Evolutionary conservation across 2,113 vertebrate species (phyloP).

Genomic region (Polypterus senegalus): DNA sequence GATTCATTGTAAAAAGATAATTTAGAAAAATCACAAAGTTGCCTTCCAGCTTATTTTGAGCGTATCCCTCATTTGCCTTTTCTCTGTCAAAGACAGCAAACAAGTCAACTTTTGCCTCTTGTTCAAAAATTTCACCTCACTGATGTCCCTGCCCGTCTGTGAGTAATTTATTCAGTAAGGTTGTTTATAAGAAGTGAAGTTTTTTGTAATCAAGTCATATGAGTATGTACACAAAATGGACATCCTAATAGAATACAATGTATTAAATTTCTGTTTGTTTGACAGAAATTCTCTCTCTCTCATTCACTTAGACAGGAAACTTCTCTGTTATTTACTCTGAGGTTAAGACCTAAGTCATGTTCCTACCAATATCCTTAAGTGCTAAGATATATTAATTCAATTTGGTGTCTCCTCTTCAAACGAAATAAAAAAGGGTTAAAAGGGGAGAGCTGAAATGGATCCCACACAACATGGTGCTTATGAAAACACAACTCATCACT

Average conservation of each 20-base stretch:
- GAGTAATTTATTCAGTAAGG: conserved; percentile 75
- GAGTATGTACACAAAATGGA: conserved; percentile 88
- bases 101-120: conserved; percentile 56
- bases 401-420: conserved; percentile 76
- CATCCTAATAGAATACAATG: conserved; percentile 76
- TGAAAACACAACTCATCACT: conserved; percentile 59
- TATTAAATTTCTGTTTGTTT: conserved; percentile 96
- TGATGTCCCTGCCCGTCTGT: conserved; percentile 69
- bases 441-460: conserved; percentile 68
- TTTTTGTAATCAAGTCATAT: conserved; percentile 80
- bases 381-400: conserved; percentile 93
- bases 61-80: neutral
- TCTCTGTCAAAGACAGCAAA: conserved; percentile 30
- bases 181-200: conserved; percentile 86
- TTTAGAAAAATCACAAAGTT: too few species aligned
- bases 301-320: conserved; percentile 75
- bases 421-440: conserved; percentile 79
- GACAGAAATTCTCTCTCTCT: conserved; percentile 88
- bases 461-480: conserved; percentile 78
- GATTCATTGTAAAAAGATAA: too few species aligned
- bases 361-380: conserved; percentile 72
- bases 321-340: conserved; percentile 77
- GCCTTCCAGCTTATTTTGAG: too few species aligned
- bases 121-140: conserved; percentile 64
- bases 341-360: conserved; percentile 75